Evolutionary conservation across 2,113 vertebrate genomes (phyloP).

Genomic region (Platichthys flesus): DNA sequence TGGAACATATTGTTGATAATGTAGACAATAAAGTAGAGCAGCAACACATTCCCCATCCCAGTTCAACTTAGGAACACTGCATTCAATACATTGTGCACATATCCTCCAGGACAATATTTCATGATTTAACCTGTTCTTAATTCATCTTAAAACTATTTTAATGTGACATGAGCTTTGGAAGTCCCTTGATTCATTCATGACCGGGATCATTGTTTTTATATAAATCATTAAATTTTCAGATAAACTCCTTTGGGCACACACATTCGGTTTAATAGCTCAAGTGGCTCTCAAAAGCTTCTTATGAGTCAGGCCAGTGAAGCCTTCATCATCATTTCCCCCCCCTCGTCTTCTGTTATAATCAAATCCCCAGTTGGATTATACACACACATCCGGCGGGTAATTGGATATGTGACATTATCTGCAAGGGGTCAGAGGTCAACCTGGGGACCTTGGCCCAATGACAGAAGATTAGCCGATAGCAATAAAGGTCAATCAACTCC

Average conservation of each 20-base stretch:
- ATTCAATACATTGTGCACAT: too few relatives aligned
- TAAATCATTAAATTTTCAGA: not conserved
- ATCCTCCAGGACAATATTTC: too few relatives aligned
- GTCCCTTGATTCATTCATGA: not conserved
- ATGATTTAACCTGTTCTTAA: too few relatives aligned
- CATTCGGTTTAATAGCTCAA: conserved; percentile 1
- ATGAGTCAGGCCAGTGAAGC: not conserved
- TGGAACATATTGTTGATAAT: not conserved
- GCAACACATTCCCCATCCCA: too few relatives aligned
- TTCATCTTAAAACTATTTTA: too few relatives aligned
- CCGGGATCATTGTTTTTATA: not conserved
- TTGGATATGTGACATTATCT: conserved; percentile 61
- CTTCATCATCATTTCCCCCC: conserved; percentile 17
- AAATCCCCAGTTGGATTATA: conserved; percentile 49
- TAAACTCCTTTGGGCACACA: not conserved
- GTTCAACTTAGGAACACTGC: not conserved
- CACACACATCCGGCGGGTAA: conserved; percentile 47
- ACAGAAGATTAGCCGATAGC: conserved; percentile 37
- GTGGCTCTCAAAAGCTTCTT: not conserved
- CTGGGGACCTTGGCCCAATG: conserved; percentile 28
- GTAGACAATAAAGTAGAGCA: too few relatives aligned
- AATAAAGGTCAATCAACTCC: conserved; percentile 45
- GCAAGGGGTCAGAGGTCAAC: conserved; percentile 44
- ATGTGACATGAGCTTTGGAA: too few relatives aligned
- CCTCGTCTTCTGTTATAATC: conserved; percentile 39